Evolutionary conservation across 2,113 vertebrate species (phyloP), one percentile per base, ranked within the genome.

Genomic region (Caracal caracal): DNA sequence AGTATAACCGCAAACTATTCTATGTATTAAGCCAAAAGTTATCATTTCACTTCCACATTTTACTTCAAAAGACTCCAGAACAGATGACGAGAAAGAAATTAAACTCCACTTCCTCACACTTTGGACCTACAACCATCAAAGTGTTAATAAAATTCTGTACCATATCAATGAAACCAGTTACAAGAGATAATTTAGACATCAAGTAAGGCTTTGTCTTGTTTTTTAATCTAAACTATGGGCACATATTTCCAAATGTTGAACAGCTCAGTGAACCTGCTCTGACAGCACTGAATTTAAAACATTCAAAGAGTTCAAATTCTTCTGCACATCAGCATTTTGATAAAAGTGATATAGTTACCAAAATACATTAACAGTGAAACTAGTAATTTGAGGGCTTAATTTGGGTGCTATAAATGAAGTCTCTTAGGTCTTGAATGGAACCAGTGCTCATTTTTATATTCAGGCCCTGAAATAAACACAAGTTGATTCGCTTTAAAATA

Each of bases 401-500:
- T 43, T 70, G 33, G 37, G 47, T 49, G 13, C 19, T 95, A 92
- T 47, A 96, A 96, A 83, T 28, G 30, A 82, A 30, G n/a, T n/a
- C 40, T 91, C 85, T 88, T 59, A 81, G 37, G 30, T 81, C n/a
- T 90, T 80, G 66, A 94, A 89, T 84, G 24, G 33, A 91, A 33
- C 59, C 49, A 96, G 28, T 90, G 10, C 65, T 90, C 24, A 75
- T 83, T 96, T 94, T 95, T 90, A 94, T 40, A 92, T 13, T 71
- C 19, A 22, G 63, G 24, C 68, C 91, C 15, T 66, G 26, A 94
- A 93, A 90, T 90, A 90, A 80, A 94, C 37, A 92, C 37, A 92
- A 88, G 22, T 81, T 22, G 40, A 78, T 85, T 85, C 94, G 53
- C 47, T 90, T 96, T 97, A 92, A 95, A 90, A 84, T 51, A 78